Base-by-base conservation (phyloP, 2,113 vertebrate genomes). In the Lipophrys pholis region DNA sequence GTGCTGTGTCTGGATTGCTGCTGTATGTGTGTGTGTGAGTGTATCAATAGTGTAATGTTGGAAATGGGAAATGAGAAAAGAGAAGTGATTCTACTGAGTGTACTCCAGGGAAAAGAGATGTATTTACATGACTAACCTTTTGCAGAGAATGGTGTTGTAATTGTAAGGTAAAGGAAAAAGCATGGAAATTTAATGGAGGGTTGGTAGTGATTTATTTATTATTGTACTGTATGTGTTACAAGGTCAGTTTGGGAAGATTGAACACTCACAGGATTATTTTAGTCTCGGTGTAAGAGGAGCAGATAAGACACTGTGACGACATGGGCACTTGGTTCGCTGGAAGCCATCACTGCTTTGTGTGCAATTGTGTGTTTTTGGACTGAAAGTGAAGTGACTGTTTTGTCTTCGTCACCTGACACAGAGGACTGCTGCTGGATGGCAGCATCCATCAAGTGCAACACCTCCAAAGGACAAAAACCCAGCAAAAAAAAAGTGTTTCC, bases 1-100 rank as follows among this genome's bases (percentile, higher is more conserved):
- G 76, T 89, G 75, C 74, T 84, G 84, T 90, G 82, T 84, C 62
- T 67, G 84, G 82, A 89, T 87, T 84, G 85, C 84, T 87, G 83
- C 74, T 78, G 55, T 61, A 30, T 57, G 42, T 53, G 58, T 30
- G 73, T 39, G 62, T 10, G 55, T 49, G 78, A 48, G 66, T 71
- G 57, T 84, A 54, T 84, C 64, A 39, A 80, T 69, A 17, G 73
- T 83, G 78, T 88, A 65, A 67, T 65, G 21, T 30, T 30, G 48
- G 56, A 53, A 76, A 72, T 65, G 68, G 38, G 53, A 80, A 67
- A 54, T 53, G 42, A 83, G 17, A 76, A 81, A 80, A 70, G 57
- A 78, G 69, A 82, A 78, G 35, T 55, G 51, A 49, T 59, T 76
- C 64, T 78, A 70, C 9, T 82, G 83, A 82, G 70, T 87, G 73